phyloP scores from a whole-genome alignment of 2,797 vertebrate genomes.

The Chaenodraco wilsoni region DNA sequence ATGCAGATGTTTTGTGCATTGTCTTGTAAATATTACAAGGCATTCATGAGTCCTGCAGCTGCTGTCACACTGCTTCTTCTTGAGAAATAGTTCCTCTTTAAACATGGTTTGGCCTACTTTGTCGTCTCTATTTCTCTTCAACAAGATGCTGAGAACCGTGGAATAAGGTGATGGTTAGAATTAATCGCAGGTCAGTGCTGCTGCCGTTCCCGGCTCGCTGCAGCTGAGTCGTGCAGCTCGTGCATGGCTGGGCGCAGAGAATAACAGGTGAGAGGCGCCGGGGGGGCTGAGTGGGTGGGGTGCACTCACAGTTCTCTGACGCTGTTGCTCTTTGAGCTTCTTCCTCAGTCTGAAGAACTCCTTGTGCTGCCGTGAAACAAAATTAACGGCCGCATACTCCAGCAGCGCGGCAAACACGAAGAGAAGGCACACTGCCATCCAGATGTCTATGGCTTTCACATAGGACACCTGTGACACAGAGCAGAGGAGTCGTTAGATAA shows the following conservation, averaged over 20 bases:
- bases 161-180: slow-evolving; percentile 61
- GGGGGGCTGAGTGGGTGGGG: slow-evolving; percentile 62
- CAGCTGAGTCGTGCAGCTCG: slow-evolving; percentile 60
- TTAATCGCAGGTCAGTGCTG: slow-evolving; percentile 76
- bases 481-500: slow-evolving; percentile 3
- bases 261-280: slow-evolving; percentile 74
- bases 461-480: slow-evolving; percentile 89
- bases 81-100: slow-evolving; percentile 23
- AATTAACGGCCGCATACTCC: slow-evolving; percentile 96
- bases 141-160: slow-evolving; percentile 40
- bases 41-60: slow-evolving; percentile 38
- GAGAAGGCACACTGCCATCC: slow-evolving; percentile 97
- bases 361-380: slow-evolving; percentile 95
- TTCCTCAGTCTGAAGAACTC: slow-evolving; percentile 91
- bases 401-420: slow-evolving; percentile 93
- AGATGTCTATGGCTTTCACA: slow-evolving; percentile 96
- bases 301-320: slow-evolving; percentile 88
- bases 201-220: slow-evolving; percentile 39
- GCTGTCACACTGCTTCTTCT: slow-evolving; percentile 20
- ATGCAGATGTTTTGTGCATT: slow-evolving; percentile 37
- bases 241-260: slow-evolving; percentile 55
- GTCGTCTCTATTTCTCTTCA: slow-evolving; percentile 12
- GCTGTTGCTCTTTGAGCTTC: slow-evolving; percentile 84
- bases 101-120: slow-evolving; percentile 29
- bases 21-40: slow-evolving; percentile 45